Base-by-base conservation (phyloP, 2,113 vertebrate species). In the Pagrus major region DNA sequence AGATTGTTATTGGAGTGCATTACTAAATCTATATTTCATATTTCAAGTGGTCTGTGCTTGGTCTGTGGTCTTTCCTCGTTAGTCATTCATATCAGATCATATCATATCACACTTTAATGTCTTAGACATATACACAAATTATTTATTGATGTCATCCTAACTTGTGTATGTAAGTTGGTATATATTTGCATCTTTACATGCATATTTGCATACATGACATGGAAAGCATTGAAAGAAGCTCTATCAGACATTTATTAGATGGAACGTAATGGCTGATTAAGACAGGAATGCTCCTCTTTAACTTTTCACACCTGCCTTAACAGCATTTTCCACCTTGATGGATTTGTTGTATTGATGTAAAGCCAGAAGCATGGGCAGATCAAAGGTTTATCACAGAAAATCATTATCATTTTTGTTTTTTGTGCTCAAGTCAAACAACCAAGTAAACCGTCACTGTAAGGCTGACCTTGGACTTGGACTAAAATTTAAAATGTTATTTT, bases 401-500 rank as follows among this genome's bases (percentile, higher is more conserved):
- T 3, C 5, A 14, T 44, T n/a, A n/a, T 23, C 20, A 27, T 33
- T 72, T 41, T n/a, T 14, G 5, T 37, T 52, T 54, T 27, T 58
- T 47, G 4, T 18, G n/a, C 15, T 33, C 3, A 39, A 63, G 15
- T 44, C 12, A 49, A 71, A 25, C 37, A 42, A 60, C 16, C 9
- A 6, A 33, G 15, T 9, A 60, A 74, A 58, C 14, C 2, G 12
- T 52, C 31, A 12, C 37, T 3, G 0, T 47, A 20, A 49, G 23
- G 9, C 46, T 42, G 47, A 58, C 60, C 20, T 69, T 35, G 39
- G 20, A 55, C 2, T 68, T n/a, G 11, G 25, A 39, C 56, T 15
- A 41, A 16, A 58, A 64, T 63, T 15, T 31, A 27, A 54, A 74
- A 67, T 58, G 16, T 18, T 56, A 46, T 68, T 83, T 70, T 58